These are phyloP conservation scores for Heliconius himera DNA, from an alignment of 1,140 invertebrate genomes.

Conservation along the genomic window DNA sequence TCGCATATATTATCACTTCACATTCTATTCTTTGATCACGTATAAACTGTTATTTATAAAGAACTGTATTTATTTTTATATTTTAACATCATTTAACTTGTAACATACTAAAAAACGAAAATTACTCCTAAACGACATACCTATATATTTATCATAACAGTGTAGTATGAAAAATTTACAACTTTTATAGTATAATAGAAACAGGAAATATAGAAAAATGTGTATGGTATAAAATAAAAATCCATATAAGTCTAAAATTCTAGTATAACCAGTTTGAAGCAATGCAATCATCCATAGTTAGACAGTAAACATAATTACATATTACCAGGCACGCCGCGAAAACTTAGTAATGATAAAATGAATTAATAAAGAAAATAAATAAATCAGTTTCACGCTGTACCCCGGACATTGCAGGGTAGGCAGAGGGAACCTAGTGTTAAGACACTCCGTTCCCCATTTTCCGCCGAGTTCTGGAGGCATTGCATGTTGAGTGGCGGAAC, in stretches of 20 bases:
- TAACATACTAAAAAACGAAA: too few relatives aligned
- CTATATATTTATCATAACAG: too few relatives aligned
- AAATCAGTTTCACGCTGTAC: too few relatives aligned
- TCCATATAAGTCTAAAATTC: not conserved
- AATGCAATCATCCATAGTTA: not conserved
- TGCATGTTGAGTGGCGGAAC: too few relatives aligned
- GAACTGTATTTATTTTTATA: not conserved
- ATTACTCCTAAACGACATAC: too few relatives aligned
- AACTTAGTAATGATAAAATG: not conserved
- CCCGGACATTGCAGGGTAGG: too few relatives aligned
- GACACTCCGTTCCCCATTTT: too few relatives aligned
- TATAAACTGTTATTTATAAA: not conserved
- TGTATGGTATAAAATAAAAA: constrained; percentile 9
- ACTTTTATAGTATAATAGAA: constrained; percentile 8
- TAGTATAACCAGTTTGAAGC: constrained; percentile 7
- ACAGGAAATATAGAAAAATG: not conserved
- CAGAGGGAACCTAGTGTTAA: too few relatives aligned
- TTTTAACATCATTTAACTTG: not conserved
- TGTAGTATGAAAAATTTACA: not conserved
- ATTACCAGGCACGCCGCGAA: not conserved
- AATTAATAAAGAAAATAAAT: too few relatives aligned
- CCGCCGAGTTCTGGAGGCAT: too few relatives aligned
- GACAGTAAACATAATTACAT: not conserved
- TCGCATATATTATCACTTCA: not conserved
- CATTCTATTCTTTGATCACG: not conserved